Evolutionary conservation across 2,113 vertebrate species (phyloP).

Genomic region (Planiliza haematocheilus): DNA sequence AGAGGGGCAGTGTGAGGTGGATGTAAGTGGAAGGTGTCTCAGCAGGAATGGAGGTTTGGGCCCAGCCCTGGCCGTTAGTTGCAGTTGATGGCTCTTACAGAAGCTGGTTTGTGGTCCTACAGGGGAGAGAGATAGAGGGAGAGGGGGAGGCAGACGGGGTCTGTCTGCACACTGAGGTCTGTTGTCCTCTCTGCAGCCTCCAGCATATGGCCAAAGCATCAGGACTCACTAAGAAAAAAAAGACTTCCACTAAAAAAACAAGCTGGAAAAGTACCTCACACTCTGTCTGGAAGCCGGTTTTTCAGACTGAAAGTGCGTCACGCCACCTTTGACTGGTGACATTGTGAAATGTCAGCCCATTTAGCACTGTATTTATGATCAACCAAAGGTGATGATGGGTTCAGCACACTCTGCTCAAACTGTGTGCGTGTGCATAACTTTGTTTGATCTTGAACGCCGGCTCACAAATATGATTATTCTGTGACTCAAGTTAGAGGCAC

Average conservation of each 20-base stretch:
- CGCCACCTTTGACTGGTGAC: constrained; percentile 65
- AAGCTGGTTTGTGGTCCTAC: constrained; percentile 74
- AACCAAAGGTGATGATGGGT: constrained; percentile 37
- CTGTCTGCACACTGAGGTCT: constrained; percentile 77
- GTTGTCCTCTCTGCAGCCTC: constrained; percentile 74
- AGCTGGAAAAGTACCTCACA: constrained; percentile 77
- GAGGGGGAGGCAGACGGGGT: constrained; percentile 56
- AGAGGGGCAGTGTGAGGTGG: constrained; percentile 72
- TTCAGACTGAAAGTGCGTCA: constrained; percentile 69
- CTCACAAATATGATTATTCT: constrained; percentile 14
- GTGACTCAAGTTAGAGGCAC: constrained; percentile 1
- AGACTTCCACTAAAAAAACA: constrained; percentile 50
- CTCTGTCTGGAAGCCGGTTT: constrained; percentile 72
- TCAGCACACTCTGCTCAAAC: constrained; percentile 10
- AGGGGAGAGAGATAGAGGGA: constrained; percentile 62
- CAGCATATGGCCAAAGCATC: constrained; percentile 80
- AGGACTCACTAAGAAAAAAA: constrained; percentile 53
- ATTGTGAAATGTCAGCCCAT: constrained; percentile 58
- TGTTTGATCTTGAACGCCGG: constrained; percentile 23
- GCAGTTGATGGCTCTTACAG: constrained; percentile 75
- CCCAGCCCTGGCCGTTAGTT: constrained; percentile 54
- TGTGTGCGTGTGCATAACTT: background rate
- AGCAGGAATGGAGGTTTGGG: constrained; percentile 56
- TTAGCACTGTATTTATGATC: constrained; percentile 46
- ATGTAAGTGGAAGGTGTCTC: constrained; percentile 72